Percentiles rank a stretch among this genome's conserved stretches.
These are phyloP conservation scores for Polyommatus icarus DNA, from an alignment of 2,888 invertebrate species.

Conservation along the genomic window DNA sequence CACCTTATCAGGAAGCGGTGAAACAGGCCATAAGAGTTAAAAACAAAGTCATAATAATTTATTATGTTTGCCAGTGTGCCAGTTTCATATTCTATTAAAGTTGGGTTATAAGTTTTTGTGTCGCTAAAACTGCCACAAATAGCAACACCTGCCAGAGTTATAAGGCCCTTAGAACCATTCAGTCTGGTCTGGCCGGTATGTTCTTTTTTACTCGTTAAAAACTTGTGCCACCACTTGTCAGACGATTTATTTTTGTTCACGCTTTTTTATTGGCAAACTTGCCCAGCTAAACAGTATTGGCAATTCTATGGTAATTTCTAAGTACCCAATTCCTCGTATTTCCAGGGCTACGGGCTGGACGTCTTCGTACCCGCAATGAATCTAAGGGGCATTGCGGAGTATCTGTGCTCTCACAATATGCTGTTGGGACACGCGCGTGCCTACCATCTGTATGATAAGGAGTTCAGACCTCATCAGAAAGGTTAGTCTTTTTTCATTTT, in stretches of 20 bases:
- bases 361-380: slow-evolving; percentile 77
- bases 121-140: too few relatives aligned
- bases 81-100: too few relatives aligned
- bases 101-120: too few relatives aligned
- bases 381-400: slow-evolving; percentile 77
- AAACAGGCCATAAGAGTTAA: too few relatives aligned
- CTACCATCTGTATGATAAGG: slow-evolving; percentile 81
- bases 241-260: too few relatives aligned
- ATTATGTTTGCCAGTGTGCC: too few relatives aligned
- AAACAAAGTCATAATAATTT: too few relatives aligned
- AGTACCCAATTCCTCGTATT: neutral
- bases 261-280: neutral
- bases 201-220: neutral
- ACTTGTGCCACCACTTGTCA: too few relatives aligned
- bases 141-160: too few relatives aligned
- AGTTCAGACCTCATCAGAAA: slow-evolving; percentile 75
- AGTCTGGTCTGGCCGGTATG: neutral
- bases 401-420: slow-evolving; percentile 82
- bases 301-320: neutral
- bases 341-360: slow-evolving; percentile 72
- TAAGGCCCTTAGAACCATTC: neutral
- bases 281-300: neutral
- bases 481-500: slow-evolving; percentile 52
- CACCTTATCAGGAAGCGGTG: too few relatives aligned
- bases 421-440: slow-evolving; percentile 83